A percentile compares a stretch with the other conserved stretches of the same genome.
These are phyloP conservation scores for Zosterops borbonicus DNA, from an alignment of 2,113 vertebrate species.

Conservation along the genomic window DNA sequence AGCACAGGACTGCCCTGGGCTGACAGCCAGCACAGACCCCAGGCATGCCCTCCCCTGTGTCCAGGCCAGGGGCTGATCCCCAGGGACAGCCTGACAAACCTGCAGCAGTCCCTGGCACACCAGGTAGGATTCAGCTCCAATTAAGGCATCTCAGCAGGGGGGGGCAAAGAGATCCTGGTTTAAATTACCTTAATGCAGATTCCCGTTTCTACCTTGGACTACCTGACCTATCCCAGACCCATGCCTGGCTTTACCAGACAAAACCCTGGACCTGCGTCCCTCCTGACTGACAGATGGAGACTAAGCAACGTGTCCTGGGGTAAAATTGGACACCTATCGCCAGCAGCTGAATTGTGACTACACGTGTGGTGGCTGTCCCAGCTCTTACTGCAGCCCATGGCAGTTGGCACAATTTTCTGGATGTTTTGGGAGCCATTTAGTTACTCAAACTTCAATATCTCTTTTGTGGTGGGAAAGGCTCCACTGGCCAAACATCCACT, in stretches of 20 bases:
- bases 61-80: background rate
- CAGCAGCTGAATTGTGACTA: background rate
- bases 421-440: background rate
- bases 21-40: background rate
- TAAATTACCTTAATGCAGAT: background rate
- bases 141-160: background rate
- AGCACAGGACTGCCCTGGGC: background rate
- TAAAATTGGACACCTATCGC: background rate
- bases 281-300: background rate
- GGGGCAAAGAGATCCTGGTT: background rate
- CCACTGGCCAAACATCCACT: background rate
- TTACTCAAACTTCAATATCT: background rate
- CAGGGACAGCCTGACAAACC: background rate
- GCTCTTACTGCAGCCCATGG: background rate
- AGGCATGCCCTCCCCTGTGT: background rate
- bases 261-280: background rate
- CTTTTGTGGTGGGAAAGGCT: background rate
- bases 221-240: background rate
- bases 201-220: background rate
- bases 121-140: background rate
- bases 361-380: background rate
- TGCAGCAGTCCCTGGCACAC: background rate
- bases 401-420: rapidly evolving
- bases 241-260: background rate
- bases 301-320: background rate